Evolutionary conservation across 1,140 invertebrate species (phyloP).

Genomic region (Neodiprion lecontei): DNA sequence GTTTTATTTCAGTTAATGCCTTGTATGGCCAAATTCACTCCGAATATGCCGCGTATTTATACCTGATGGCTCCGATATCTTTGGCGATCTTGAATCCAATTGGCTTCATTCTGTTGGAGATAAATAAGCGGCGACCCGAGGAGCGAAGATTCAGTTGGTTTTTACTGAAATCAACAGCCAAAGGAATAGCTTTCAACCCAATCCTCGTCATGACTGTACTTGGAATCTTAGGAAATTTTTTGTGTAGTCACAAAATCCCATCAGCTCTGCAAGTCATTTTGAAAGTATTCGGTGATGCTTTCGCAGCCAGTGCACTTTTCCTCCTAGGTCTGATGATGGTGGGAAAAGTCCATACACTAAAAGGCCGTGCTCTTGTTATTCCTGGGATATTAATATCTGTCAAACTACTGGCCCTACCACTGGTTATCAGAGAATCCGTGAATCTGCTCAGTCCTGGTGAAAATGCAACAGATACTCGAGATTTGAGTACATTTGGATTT

Average conservation of each 20-base stretch:
- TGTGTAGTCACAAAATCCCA: conserved; percentile 81
- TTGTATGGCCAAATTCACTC: conserved; percentile 82
- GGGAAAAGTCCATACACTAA: conserved; percentile 82
- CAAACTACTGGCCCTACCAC: conserved; percentile 88
- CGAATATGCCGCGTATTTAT: conserved; percentile 90
- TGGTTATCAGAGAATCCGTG: conserved; percentile 87
- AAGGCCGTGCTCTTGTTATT: conserved; percentile 78
- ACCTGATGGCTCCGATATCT: conserved; percentile 93
- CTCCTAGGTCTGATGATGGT: conserved; percentile 91
- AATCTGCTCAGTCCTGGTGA: conserved; percentile 74
- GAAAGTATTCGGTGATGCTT: conserved; percentile 84
- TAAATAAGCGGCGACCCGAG: conserved; percentile 67
- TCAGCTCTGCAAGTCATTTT: conserved; percentile 77
- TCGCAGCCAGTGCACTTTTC: conserved; percentile 90
- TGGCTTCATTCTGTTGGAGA: conserved; percentile 90
- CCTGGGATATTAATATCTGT: conserved; percentile 87
- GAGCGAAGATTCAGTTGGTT: conserved; percentile 44
- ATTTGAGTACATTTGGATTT: conserved; percentile 92
- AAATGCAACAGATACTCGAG: conserved; percentile 75
- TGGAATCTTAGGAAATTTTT: conserved; percentile 86
- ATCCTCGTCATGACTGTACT: conserved; percentile 92
- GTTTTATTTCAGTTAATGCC: conserved; percentile 71
- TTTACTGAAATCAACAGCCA: conserved; percentile 59
- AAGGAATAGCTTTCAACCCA: conserved; percentile 86
- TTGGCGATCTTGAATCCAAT: conserved; percentile 92